Percentiles rank a stretch among this genome's conserved stretches.
Evolutionary conservation across 1,140 invertebrate species (phyloP).

Genomic region (Bicyclus anynana): DNA sequence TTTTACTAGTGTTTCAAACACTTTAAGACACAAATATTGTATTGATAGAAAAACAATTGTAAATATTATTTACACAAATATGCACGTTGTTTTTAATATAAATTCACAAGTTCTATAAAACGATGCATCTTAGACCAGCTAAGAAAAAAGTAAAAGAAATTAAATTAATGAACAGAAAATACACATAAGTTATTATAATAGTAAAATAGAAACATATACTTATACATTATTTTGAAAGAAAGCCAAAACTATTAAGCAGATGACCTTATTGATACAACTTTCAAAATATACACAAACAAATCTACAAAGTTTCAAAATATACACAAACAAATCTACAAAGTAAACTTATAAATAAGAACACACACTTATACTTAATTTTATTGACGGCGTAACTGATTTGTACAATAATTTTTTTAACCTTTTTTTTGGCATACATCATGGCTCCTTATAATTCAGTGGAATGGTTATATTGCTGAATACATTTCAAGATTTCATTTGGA

Average conservation of each 20-base stretch:
- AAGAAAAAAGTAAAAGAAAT: background rate
- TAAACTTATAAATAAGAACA: constrained; percentile 5
- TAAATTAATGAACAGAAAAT: background rate
- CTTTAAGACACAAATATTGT: no score
- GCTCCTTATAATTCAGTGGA: constrained; percentile 54
- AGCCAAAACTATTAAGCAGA: background rate
- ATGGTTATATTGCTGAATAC: constrained; percentile 55
- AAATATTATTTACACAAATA: background rate
- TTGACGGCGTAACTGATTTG: constrained; percentile 28
- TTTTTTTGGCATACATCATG: constrained; percentile 64
- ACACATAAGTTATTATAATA: no score
- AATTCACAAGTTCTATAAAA: background rate
- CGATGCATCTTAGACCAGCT: background rate
- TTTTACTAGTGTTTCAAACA: no score
- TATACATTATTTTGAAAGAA: background rate
- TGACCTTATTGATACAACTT: constrained; percentile 1
- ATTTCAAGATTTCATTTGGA: constrained; percentile 62
- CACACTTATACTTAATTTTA: constrained; percentile 6
- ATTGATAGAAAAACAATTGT: no score
- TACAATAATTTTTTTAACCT: constrained; percentile 32
- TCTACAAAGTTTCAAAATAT: constrained; percentile 43
- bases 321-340: constrained; percentile 35
- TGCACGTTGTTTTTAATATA: background rate
- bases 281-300: constrained; percentile 54
- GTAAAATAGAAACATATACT: background rate